Conservation (phyloP, 2,113 vertebrate species). For the Geococcyx californianus region DNA sequence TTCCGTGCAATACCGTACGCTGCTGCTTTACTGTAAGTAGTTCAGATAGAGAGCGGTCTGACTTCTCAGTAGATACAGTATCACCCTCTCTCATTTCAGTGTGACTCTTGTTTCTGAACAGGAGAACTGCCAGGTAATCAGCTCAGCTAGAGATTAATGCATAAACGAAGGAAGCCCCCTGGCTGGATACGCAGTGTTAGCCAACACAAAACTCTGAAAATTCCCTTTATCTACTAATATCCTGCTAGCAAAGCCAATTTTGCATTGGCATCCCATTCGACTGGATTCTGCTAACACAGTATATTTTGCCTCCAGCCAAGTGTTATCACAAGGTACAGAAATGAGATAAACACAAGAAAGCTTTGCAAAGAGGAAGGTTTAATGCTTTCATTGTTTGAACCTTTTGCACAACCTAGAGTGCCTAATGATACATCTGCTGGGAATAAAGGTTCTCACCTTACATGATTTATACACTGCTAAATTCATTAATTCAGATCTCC, state of each 20-base stretch:
- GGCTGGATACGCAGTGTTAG: neutral
- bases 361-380: neutral
- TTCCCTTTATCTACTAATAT: conserved; percentile 40
- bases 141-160: conserved; percentile 13
- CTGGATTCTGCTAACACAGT: neutral
- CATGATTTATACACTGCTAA: neutral
- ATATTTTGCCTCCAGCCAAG: neutral
- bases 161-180: neutral
- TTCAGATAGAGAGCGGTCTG: neutral
- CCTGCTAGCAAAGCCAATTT: conserved; percentile 21
- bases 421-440: neutral
- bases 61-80: neutral
- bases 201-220: neutral
- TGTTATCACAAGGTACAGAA: conserved; percentile 5
- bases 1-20: neutral
- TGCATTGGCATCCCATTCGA: neutral
- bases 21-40: neutral
- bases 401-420: neutral
- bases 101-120: neutral
- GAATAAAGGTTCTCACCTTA: neutral
- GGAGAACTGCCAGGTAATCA: conserved; percentile 36
- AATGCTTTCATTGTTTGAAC: conserved; percentile 15
- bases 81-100: neutral
- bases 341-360: neutral
- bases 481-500: neutral